These are phyloP conservation scores for Tor tambroides DNA, from an alignment of 2,113 vertebrate genomes.

Conservation along the genomic window DNA sequence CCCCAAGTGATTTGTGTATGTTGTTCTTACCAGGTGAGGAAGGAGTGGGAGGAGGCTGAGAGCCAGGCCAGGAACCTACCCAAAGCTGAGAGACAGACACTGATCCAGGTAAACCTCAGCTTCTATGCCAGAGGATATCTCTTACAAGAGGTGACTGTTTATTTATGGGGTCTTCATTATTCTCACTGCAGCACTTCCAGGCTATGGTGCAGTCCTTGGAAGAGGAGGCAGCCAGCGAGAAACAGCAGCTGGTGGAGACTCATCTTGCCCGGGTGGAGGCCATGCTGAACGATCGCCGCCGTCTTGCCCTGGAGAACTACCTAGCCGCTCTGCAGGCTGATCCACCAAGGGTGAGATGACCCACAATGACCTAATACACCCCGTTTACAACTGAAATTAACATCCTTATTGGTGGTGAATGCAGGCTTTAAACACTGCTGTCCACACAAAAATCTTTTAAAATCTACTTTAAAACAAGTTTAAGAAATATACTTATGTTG, in stretches of 20 bases:
- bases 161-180: background rate
- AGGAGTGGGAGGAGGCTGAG: constrained; percentile 98
- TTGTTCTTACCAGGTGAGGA: constrained; percentile 83
- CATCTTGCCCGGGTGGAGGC: constrained; percentile 96
- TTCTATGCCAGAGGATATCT: background rate
- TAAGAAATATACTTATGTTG: background rate
- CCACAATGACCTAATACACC: background rate
- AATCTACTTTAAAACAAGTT: background rate
- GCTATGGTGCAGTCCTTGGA: constrained; percentile 95
- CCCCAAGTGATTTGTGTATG: background rate
- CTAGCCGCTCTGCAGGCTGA: constrained; percentile 92
- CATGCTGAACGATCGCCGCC: constrained; percentile 93
- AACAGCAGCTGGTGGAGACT: constrained; percentile 97
- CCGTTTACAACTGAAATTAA: background rate
- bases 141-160: background rate
- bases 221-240: constrained; percentile 96
- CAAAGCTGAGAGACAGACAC: constrained; percentile 92
- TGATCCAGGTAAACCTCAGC: constrained; percentile 86
- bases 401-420: background rate
- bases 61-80: constrained; percentile 94
- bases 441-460: background rate
- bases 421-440: background rate
- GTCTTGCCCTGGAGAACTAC: constrained; percentile 94
- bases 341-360: constrained; percentile 56
- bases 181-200: constrained; percentile 87